Base-by-base conservation (phyloP, 2,888 invertebrate species). In the Caenorhabditis plicata region DNA sequence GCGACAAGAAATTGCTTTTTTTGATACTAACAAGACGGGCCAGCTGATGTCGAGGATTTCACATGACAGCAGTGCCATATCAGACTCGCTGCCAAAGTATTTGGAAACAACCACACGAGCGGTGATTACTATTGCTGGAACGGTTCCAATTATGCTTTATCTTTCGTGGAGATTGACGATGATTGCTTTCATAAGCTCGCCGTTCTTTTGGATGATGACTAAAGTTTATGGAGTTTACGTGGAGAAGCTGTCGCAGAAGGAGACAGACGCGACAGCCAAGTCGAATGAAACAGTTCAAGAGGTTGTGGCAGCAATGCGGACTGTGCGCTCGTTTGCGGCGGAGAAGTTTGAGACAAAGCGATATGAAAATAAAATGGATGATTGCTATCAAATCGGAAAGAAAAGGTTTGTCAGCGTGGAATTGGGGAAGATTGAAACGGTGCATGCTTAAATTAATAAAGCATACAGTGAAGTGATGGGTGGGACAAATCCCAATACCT, bases 1-100 rank as follows among this genome's bases (percentile, higher is more conserved):
- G 17, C 56, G 63, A 9, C 82, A 82, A 52, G 82, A 82, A 48
- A 78, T 82, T 19, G 80, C 77, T 9, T 82, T 82, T 65, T 82
- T 80, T 58, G 82, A 82, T 57, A 66, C 62, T 9, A 71, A 71
- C 31, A 75, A 77, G 49, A 81, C 36, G 22, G 36, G 56, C 17
- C 58, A 58, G 27, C 32, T 58, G 25, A 58, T 58, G 58, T 52
- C 52, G n/a, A 15, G 58, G 36, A 58, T 58, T 11, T 53, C 58
- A 7, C 52, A 58, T 17, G 58, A 58, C 27, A 43, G 40, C 9
- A 53, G 53, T 22, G 52, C 58, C 4, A 58, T 58, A 9, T 58
- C 58, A 4, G 49, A 53, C 22, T 53, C 52, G 5, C 45, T 58
- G 26, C 58, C 58, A 9, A 53, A 49, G 11, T 58, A 58, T 32